A percentile compares a stretch with the other conserved stretches of the same genome.
Conservation (phyloP, 2,888 invertebrate genomes). For the Euspilapteryx auroguttella region DNA sequence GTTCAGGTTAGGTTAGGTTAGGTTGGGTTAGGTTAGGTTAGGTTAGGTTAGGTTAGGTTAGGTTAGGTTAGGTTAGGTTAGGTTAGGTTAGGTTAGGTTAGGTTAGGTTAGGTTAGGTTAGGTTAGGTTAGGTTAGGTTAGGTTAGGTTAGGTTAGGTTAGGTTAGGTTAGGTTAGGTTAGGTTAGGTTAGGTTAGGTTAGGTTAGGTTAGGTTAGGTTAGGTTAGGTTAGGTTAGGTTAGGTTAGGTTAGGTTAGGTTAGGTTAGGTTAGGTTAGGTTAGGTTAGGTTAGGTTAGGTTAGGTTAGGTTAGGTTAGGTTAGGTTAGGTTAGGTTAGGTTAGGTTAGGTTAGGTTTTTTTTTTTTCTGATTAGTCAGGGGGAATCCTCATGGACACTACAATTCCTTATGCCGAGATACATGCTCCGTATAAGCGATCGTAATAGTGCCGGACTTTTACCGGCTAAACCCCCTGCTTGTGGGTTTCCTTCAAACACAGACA, state of each 20-base stretch:
- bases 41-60: conserved; percentile 11
- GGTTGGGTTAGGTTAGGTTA: conserved; percentile 11
- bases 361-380: too few relatives aligned
- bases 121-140: conserved; percentile 6
- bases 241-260: conserved; percentile 5
- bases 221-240: conserved; percentile 5
- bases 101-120: conserved; percentile 10
- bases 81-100: conserved; percentile 10
- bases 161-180: conserved; percentile 9
- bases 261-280: conserved; percentile 3
- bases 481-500: too few relatives aligned
- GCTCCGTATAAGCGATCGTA: too few relatives aligned
- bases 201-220: conserved; percentile 5
- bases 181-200: conserved; percentile 8
- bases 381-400: too few relatives aligned
- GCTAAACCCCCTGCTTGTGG: too few relatives aligned
- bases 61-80: conserved; percentile 10
- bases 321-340: conserved; percentile 2
- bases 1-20: conserved; percentile 11
- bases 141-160: conserved; percentile 9
- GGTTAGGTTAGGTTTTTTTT: not conserved
- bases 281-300: conserved; percentile 3
- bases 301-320: conserved; percentile 3
- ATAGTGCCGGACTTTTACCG: too few relatives aligned
- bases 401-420: too few relatives aligned